Evolutionary conservation across 2,888 invertebrate species (phyloP).

Genomic region (Anorthoa munda): DNA sequence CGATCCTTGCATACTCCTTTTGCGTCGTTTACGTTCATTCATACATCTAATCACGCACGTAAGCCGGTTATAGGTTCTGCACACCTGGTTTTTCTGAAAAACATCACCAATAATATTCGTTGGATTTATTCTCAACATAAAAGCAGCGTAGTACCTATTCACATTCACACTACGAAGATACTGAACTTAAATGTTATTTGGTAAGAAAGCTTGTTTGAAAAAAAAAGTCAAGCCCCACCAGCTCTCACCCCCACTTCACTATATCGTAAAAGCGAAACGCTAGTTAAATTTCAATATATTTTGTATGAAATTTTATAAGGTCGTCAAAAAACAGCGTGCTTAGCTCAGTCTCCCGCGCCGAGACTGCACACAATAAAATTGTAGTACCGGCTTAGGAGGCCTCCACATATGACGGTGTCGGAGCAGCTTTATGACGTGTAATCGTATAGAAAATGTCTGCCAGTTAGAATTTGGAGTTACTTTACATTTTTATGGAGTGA

Average conservation of each 20-base stretch:
- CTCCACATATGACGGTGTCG: conserved; percentile 47
- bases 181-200: not conserved
- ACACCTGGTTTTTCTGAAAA: no score
- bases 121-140: no score
- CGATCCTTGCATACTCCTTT: no score
- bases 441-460: conserved; percentile 48
- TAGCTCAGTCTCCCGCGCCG: conserved; percentile 28
- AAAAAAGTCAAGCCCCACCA: not conserved
- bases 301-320: conserved; percentile 58
- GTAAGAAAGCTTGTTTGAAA: not conserved
- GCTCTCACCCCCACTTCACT: conserved; percentile 10
- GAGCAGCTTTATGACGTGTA: conserved; percentile 43
- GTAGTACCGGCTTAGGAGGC: conserved; percentile 52
- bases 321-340: conserved; percentile 55
- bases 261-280: conserved; percentile 45
- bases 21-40: no score
- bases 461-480: conserved; percentile 42
- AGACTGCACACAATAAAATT: conserved; percentile 55
- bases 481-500: conserved; percentile 49
- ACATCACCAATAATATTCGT: no score
- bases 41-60: no score
- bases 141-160: not conserved
- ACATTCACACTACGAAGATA: not conserved
- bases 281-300: conserved; percentile 45
- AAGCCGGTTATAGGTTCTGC: no score